Conservation (phyloP, 2,113 vertebrate genomes). For the Herpailurus yagouaroundi region DNA sequence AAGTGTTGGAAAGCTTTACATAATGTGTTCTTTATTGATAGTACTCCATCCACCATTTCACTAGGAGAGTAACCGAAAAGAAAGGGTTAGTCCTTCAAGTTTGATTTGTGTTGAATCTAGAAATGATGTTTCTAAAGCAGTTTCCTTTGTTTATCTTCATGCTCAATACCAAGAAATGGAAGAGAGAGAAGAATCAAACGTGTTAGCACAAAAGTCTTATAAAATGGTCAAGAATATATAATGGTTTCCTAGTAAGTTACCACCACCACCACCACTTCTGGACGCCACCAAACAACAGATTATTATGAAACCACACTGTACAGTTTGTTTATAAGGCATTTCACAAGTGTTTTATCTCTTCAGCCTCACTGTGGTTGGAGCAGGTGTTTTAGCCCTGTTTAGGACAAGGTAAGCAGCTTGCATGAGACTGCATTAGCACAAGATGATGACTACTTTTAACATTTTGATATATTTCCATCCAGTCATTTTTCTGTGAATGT, state of each 20-base stretch:
- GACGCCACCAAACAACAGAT: not conserved
- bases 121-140: slow-evolving; percentile 35
- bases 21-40: not conserved
- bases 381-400: not conserved
- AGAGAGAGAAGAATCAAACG: not conserved
- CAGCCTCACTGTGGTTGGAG: not conserved
- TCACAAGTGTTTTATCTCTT: not conserved
- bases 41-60: not conserved
- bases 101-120: not conserved
- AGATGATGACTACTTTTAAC: not conserved
- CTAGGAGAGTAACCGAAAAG: not conserved
- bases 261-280: not conserved
- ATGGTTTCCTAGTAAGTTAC: not conserved
- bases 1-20: not conserved
- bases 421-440: not conserved
- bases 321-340: not conserved
- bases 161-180: not conserved
- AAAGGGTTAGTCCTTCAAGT: not conserved
- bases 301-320: not conserved
- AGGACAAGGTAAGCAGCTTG: not conserved
- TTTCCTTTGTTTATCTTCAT: slow-evolving; percentile 34
- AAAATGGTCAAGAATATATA: not conserved
- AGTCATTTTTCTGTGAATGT: not conserved
- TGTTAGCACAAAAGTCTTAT: not conserved
- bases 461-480: not conserved